Percentiles rank a stretch among this genome's conserved stretches.
Conservation (phyloP, 2,113 vertebrate species). For the Parus major region DNA sequence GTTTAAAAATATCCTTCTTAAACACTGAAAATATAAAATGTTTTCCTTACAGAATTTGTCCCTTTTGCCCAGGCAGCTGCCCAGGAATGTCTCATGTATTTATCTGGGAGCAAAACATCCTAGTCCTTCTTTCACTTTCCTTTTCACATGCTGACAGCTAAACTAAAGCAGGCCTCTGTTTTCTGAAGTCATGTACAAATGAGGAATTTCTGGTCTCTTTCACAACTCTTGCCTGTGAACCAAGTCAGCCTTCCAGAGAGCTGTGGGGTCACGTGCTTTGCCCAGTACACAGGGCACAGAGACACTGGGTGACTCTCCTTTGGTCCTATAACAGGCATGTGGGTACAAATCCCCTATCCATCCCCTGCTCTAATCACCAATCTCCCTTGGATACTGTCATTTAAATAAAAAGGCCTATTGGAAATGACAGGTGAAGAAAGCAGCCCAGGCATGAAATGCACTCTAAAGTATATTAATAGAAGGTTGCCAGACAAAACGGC, state of each 20-base stretch:
- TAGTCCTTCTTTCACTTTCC: background rate
- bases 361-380: background rate
- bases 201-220: background rate
- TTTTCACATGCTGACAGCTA: background rate
- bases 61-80: background rate
- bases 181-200: background rate
- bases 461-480: constrained; percentile 63
- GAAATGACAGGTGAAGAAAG: constrained; percentile 67
- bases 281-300: background rate
- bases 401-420: constrained; percentile 52
- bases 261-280: background rate
- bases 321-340: background rate
- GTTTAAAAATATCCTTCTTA: constrained; percentile 40
- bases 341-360: background rate
- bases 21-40: background rate
- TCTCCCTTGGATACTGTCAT: constrained; percentile 41
- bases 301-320: background rate
- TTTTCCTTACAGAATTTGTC: background rate
- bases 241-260: background rate
- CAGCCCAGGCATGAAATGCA: constrained; percentile 60
- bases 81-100: background rate
- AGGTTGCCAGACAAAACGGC: constrained; percentile 57
- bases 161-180: background rate
- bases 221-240: background rate
- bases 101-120: background rate